These are phyloP conservation scores for Chelonoidis abingdonii DNA, from an alignment of 2,113 vertebrate genomes.

Conservation along the genomic window DNA sequence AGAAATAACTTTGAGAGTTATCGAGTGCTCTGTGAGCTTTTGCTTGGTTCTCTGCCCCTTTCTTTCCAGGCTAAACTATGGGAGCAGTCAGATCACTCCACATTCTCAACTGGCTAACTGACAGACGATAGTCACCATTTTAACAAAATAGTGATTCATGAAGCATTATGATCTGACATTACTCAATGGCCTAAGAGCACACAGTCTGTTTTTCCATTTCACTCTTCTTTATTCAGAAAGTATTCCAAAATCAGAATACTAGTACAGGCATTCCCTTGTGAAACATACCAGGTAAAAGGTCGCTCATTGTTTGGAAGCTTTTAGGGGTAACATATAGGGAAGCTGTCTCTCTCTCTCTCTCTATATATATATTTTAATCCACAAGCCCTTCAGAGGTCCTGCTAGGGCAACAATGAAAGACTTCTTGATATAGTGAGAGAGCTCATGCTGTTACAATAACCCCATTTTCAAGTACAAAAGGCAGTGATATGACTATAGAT, in stretches of 20 bases:
- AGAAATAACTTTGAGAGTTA: conserved; percentile 15
- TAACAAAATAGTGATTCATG: conserved; percentile 23
- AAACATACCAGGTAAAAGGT: conserved; percentile 1
- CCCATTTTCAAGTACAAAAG: conserved; percentile 39
- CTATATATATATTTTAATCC: not conserved
- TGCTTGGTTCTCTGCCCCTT: not conserved
- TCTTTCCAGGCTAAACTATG: conserved; percentile 23
- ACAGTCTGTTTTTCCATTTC: not conserved
- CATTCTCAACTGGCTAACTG: not conserved
- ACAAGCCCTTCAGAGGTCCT: not conserved
- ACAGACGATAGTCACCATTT: not conserved
- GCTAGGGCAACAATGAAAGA: not conserved
- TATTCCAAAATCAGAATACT: conserved; percentile 7
- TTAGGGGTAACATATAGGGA: not conserved
- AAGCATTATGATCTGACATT: not conserved
- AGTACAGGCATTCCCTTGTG: not conserved
- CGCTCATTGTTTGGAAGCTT: not conserved
- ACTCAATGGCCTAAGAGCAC: not conserved
- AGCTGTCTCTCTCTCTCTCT: too few species aligned
- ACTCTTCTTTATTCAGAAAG: conserved; percentile 19
- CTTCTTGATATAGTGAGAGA: not conserved
- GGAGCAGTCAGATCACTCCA: not conserved
- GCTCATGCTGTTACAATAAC: conserved; percentile 30
- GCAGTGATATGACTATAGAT: conserved; percentile 4
- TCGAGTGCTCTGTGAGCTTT: conserved; percentile 32